Evolutionary conservation across 64 coral and sea anemone genomes (phyloP), one percentile per base, ranked within the genome.

Genomic region (Astreopora myriophthalma): DNA sequence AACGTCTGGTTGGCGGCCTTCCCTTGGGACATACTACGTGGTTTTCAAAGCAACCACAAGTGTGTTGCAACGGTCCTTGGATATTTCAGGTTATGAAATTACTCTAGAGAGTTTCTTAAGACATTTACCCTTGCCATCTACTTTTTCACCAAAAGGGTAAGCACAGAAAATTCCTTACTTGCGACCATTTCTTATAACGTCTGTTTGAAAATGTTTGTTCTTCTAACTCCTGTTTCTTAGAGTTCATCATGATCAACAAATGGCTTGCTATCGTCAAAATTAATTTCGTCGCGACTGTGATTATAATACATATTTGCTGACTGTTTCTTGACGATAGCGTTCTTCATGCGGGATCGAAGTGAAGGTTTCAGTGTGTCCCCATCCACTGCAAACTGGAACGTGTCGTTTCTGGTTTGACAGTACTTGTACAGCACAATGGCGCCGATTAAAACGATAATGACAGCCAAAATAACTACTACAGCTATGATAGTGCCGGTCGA

Each of bases 251-350:
- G 79, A 25, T 83, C 79, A 31, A 89, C 92, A 88, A 94, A 94
- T 10, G 92, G 92, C n/a, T 89, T 94, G 26, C 35, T 94, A 23
- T 94, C 92, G 37, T 79, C 62, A 44, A 94, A 88, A n/a, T 88
- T 87, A 26, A 94, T 64, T 29, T 89, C 92, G 34, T 94, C 92
- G 9, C 38, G 58, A 48, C 87, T 94, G 0, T 80, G 85, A 22
- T 87, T 87, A 7, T 82, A 80, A 26, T 94, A 94, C 27, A 88
- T 74, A 42, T 72, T 80, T 0, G 92, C 35, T 2, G 85, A 51
- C 6, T 67, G 65, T 1, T 94, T 94, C 1, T 83, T 83, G 34
- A 48, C 58, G 16, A 94, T 33, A 3, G 67, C 86, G 1, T 86
- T 82, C 8, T 52, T 94, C 74, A 94, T 36, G 33, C 67, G 76